Percentiles rank a stretch among this genome's conserved stretches.
These are phyloP conservation scores for Sparidentex hasta DNA, from an alignment of 2,797 vertebrate genomes.

Conservation along the genomic window DNA sequence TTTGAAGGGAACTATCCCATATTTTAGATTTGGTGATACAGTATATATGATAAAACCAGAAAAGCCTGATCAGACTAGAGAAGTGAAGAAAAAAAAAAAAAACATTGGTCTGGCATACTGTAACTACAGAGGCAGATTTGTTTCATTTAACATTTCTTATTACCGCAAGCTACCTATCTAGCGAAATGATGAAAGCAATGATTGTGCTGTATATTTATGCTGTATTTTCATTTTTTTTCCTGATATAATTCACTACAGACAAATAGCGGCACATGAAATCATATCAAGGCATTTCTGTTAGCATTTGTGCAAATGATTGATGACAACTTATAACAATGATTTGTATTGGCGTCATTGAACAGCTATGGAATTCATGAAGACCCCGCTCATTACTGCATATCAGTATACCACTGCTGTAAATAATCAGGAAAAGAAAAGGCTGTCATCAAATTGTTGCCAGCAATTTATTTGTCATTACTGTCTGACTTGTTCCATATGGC, in stretches of 20 bases:
- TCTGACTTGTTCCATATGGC: conserved; percentile 68
- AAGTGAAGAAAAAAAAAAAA: background rate
- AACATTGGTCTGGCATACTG: background rate
- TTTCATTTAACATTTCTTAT: background rate
- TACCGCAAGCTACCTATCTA: background rate
- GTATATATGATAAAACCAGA: background rate
- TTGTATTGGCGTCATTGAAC: conserved; percentile 43
- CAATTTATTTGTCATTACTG: conserved; percentile 61
- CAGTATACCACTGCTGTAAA: conserved; percentile 56
- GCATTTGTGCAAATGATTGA: conserved; percentile 43
- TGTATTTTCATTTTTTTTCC: background rate
- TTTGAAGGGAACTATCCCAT: too few species aligned
- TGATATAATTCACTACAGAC: conserved; percentile 19
- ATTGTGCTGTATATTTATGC: background rate
- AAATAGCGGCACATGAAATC: conserved; percentile 15
- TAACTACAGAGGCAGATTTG: background rate
- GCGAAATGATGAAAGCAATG: background rate
- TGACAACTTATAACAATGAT: conserved; percentile 45
- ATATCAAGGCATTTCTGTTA: conserved; percentile 42
- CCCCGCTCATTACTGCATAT: conserved; percentile 42
- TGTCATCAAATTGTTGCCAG: conserved; percentile 58
- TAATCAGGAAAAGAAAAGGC: conserved; percentile 56
- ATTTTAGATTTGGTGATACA: background rate
- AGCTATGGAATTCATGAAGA: conserved; percentile 53
- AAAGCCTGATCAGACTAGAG: too few species aligned